phyloP scores from a whole-genome alignment of 2,113 vertebrate genomes.

The Haplochromis burtoni region DNA sequence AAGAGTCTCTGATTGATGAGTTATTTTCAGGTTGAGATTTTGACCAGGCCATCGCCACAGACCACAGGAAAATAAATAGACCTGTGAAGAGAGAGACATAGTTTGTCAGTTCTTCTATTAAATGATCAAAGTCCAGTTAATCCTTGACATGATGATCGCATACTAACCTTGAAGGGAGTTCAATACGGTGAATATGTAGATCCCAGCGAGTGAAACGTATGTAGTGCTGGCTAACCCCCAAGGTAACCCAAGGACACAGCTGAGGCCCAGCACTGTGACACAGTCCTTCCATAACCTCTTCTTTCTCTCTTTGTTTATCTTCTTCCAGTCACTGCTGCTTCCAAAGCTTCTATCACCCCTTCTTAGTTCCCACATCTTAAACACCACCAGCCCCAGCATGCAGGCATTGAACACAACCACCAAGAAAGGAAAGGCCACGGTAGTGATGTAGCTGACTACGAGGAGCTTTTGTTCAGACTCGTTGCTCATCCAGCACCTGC shows the following conservation, averaged over 20 bases:
- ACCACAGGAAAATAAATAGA: slow-evolving; percentile 66
- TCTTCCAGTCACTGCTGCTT: neutral
- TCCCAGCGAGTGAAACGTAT: slow-evolving; percentile 60
- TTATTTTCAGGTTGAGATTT: neutral
- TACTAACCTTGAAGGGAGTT: slow-evolving; percentile 87
- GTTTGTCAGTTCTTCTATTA: fast-evolving
- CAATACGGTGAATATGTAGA: slow-evolving; percentile 84
- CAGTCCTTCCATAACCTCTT: slow-evolving; percentile 62
- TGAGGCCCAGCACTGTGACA: slow-evolving; percentile 76
- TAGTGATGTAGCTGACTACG: slow-evolving; percentile 60
- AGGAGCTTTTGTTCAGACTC: fast-evolving
- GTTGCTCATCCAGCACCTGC: slow-evolving; percentile 60
- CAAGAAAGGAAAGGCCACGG: slow-evolving; percentile 72
- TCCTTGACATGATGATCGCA: fast-evolving
- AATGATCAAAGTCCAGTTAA: neutral
- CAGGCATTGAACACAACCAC: slow-evolving; percentile 78
- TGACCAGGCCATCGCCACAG: slow-evolving; percentile 32
- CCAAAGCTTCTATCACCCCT: neutral
- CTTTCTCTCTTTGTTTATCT: neutral
- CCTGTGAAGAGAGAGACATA: slow-evolving; percentile 36
- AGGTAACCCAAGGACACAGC: slow-evolving; percentile 83
- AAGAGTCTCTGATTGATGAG: slow-evolving; percentile 26
- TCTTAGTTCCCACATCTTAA: slow-evolving; percentile 67
- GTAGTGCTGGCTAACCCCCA: slow-evolving; percentile 79
- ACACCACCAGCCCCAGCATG: slow-evolving; percentile 79